Evolutionary conservation across 1,140 invertebrate genomes (phyloP), one percentile per base, ranked within the genome.

Genomic region (Theocolax elegans): DNA sequence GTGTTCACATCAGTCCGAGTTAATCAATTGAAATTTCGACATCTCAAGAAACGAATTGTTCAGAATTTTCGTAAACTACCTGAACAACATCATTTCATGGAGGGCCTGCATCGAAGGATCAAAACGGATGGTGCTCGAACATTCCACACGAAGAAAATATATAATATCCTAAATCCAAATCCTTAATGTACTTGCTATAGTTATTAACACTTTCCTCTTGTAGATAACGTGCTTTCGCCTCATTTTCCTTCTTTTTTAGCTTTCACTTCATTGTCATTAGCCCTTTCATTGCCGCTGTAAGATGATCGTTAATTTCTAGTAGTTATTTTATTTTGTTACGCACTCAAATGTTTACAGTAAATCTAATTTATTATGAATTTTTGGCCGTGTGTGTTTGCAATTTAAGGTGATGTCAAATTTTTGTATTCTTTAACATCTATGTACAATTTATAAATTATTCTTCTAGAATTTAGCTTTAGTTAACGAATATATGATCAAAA

Each of bases 171-270:
- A 27, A 15, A 44, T 17, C 42, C 29, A 27, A 42, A 17, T 23
- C 49, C 44, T 54, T 44, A 27, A 54, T 23, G 12, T n/a, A n/a
- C n/a, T n/a, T n/a, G n/a, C n/a, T 38, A 23, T 19, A 23, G 35
- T n/a, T 54, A 19, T 42, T 35, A 23, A 49, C 44, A 58, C 27
- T 25, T 12, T 48, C 13, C 21, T 0, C 35, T 17, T 17, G 31
- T 40, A 59, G 27, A 35, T 60, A 59, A 25, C n/a, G 40, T 29
- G n/a, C 23, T 35, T 58, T 23, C 29, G 42, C 40, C 12, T 56
- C 38, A 56, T 25, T 15, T 49, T 38, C 7, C 35, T 19, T 65
- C 9, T 29, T 54, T 44, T n/a, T 48, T 58, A 23, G 27, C 19
- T n/a, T 35, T 53, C 9, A 29, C 21, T 17, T 44, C 42, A 23